Evolutionary conservation across 23 tunicate genomes (phyloP).

Genomic region (Halocynthia aurantium): DNA sequence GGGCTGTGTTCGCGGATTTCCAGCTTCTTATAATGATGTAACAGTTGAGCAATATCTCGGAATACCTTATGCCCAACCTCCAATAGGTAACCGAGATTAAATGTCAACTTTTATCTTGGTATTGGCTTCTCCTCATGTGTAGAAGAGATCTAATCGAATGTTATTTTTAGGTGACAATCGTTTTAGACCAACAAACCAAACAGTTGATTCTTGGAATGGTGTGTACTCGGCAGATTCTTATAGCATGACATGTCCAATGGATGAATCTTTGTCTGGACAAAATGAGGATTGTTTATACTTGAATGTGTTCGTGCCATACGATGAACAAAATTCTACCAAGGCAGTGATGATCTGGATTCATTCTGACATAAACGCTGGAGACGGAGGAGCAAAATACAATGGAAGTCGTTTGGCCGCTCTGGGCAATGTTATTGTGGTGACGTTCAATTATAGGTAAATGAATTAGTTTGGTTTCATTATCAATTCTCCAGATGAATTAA

Average conservation of each 20-base stretch:
- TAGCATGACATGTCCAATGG: conserved; percentile 3
- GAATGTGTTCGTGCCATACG: conserved; percentile 68
- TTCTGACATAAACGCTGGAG: conserved; percentile 12
- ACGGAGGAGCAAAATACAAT: conserved; percentile 87
- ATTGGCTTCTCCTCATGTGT: not conserved
- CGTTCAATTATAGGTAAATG: conserved; percentile 15
- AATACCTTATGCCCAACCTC: conserved; percentile 67
- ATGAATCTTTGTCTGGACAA: conserved; percentile 7
- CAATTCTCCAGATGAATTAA: not conserved
- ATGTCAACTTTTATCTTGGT: not conserved
- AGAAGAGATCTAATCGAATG: not conserved
- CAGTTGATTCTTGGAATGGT: not conserved
- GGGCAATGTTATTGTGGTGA: conserved; percentile 42
- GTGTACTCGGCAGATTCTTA: not conserved
- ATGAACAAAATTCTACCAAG: not conserved
- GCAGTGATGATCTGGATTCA: conserved; percentile 96
- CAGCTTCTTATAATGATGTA: not conserved
- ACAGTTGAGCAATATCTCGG: conserved; percentile 29
- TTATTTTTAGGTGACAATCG: conserved; percentile 10
- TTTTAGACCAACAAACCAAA: not conserved
- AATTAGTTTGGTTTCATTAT: not conserved
- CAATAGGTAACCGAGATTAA: conserved; percentile 14
- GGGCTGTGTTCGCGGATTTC: conserved; percentile 15
- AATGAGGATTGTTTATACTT: conserved; percentile 82
- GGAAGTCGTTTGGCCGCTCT: conserved; percentile 70